Evolutionary conservation across 2,797 vertebrate species (phyloP).

Genomic region (Microctenopoma steveboyesi): DNA sequence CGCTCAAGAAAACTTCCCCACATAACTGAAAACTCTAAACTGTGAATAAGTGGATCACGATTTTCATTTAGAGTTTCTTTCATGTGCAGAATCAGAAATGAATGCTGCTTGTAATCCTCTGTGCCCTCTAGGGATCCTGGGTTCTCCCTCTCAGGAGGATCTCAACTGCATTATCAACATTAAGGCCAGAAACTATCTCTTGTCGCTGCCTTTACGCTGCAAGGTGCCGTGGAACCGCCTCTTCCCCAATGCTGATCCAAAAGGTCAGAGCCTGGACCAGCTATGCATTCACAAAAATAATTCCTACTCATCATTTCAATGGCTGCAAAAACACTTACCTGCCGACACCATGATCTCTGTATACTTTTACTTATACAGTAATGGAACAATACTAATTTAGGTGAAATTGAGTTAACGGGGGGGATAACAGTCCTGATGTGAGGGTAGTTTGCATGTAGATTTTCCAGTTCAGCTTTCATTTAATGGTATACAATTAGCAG

Average conservation of each 20-base stretch:
- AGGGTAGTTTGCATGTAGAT: neutral
- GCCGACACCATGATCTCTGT: too few relatives aligned
- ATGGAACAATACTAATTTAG: too few relatives aligned
- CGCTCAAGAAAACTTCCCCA: neutral
- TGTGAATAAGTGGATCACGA: neutral
- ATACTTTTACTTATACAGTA: too few relatives aligned
- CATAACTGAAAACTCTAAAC: neutral
- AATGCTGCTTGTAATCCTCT: neutral
- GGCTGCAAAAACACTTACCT: too few relatives aligned
- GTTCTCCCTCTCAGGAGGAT: slow-evolving; percentile 89
- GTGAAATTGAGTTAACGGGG: too few relatives aligned
- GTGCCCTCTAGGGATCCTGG: slow-evolving; percentile 85
- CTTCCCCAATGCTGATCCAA: slow-evolving; percentile 87
- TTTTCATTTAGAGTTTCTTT: neutral
- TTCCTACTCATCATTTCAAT: neutral
- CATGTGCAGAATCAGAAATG: neutral
- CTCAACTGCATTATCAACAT: slow-evolving; percentile 95
- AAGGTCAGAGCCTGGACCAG: slow-evolving; percentile 77
- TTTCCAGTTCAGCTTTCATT: neutral
- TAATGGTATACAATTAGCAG: neutral
- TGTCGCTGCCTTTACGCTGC: slow-evolving; percentile 88
- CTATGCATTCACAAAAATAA: neutral
- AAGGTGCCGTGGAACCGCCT: slow-evolving; percentile 90
- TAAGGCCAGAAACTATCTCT: slow-evolving; percentile 91
- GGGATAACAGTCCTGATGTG: too few relatives aligned